Evolutionary conservation across 2,888 invertebrate genomes (phyloP).

Genomic region (Lumbricus terrestris): DNA sequence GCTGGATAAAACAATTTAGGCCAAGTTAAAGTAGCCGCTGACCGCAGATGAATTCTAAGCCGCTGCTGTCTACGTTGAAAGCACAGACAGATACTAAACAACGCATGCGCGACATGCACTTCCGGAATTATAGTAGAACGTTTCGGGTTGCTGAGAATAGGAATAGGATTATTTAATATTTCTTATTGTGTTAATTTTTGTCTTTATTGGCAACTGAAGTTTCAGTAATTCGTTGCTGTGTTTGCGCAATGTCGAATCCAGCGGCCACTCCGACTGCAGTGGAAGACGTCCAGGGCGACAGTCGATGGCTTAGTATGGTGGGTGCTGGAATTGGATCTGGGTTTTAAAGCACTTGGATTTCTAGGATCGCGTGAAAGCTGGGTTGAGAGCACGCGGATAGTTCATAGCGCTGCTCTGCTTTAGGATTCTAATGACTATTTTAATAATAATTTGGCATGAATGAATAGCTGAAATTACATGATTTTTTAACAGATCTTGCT

Average conservation of each 20-base stretch:
- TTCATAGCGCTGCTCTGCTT: too few species aligned
- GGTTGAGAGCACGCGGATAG: background rate
- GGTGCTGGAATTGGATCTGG: conserved; percentile 33
- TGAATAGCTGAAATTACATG: background rate
- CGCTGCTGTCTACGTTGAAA: background rate
- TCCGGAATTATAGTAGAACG: background rate
- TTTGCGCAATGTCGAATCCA: conserved; percentile 61
- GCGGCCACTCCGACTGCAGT: conserved; percentile 72
- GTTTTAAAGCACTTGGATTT: background rate
- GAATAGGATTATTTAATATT: background rate
- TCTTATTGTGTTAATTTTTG: background rate
- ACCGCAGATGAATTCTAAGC: too few species aligned
- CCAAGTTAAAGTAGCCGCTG: too few species aligned
- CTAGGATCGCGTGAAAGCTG: background rate
- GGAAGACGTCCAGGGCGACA: conserved; percentile 79
- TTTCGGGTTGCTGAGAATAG: background rate
- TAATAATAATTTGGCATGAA: background rate
- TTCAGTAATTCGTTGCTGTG: background rate
- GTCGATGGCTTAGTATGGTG: conserved; percentile 80
- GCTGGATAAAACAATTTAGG: too few species aligned
- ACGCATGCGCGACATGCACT: background rate
- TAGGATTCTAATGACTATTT: too few species aligned
- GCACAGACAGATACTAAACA: background rate
- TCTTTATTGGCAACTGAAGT: background rate
- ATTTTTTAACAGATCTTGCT: too few species aligned